Evolutionary conservation across 2,888 invertebrate genomes (phyloP).

Genomic region (Scaptomyza flava): DNA sequence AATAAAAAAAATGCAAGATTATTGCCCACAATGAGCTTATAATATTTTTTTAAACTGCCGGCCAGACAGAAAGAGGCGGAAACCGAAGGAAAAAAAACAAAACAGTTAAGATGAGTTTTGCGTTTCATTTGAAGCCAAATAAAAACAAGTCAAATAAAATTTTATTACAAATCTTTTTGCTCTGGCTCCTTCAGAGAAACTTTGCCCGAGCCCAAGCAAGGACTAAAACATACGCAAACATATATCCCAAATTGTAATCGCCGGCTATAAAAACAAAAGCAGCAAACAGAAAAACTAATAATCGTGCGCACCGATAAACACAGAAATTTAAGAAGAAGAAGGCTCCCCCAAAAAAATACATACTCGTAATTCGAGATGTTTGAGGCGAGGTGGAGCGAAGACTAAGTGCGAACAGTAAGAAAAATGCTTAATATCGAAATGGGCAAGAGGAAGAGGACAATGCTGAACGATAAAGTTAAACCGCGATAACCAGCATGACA

Average conservation of each 20-base stretch:
- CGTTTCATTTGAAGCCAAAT: conserved; percentile 51
- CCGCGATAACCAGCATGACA: conserved; percentile 79
- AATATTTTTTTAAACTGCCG: conserved; percentile 55
- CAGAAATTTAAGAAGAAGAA: conserved; percentile 51
- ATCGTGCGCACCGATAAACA: conserved; percentile 78
- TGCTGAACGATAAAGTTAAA: conserved; percentile 75
- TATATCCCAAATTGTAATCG: conserved; percentile 73
- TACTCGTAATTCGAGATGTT: conserved; percentile 26
- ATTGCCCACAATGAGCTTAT: conserved; percentile 67
- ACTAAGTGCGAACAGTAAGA: conserved; percentile 8
- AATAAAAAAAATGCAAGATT: conserved; percentile 32
- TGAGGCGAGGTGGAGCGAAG: background rate
- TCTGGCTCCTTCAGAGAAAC: conserved; percentile 16
- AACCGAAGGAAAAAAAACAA: background rate
- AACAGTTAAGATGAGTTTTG: conserved; percentile 44
- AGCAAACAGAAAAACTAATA: conserved; percentile 74
- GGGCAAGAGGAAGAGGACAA: conserved; percentile 34
- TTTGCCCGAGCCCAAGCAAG: conserved; percentile 15
- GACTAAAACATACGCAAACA: conserved; percentile 39
- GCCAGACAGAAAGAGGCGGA: background rate
- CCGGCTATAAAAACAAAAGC: conserved; percentile 73
- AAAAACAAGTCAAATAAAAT: conserved; percentile 72
- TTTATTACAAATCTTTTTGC: conserved; percentile 70
- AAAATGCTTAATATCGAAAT: conserved; percentile 49
- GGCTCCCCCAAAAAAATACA: background rate